Evolutionary conservation across 2,888 invertebrate species (phyloP), one percentile per base, ranked within the genome.

Genomic region (Hybos culiciformis): DNA sequence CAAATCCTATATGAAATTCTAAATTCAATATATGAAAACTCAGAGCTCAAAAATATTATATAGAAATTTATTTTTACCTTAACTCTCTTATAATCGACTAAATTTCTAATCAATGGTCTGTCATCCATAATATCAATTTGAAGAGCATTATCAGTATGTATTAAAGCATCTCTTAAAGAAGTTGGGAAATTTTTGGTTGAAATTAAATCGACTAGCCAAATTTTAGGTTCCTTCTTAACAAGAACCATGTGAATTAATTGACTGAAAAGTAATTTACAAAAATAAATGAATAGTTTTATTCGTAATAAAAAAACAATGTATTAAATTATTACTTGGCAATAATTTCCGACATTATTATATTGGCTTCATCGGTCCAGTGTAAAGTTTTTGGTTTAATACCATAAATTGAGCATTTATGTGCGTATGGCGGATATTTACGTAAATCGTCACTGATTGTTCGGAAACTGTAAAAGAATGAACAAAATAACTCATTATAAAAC

Each of bases 381-480:
- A 46, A 46, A 2, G 59, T 56, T 2, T 57, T 60, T 0, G 80
- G 78, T 37, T 60, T 59, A 46, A 78, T 63, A 47, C 78, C 75
- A 29, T 68, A 62, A 21, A 83, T 57, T 4, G 68, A 62, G 54
- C 83, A 83, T 44, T 71, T 67, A 4, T 74, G 60, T 0, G 77
- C 78, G 38, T 76, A 67, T 2, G 72, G 69, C 4, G 68, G 70
- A 2, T 69, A 63, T 2, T 60, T 56, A 17, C 67, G 59, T 31
- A 71, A 55, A 8, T 59, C 59, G 1, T 67, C 57, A 2, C 70
- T 69, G 21, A 79, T 58, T 21, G 69, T 60, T 26, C 68, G 69
- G 39, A 74, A 62, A 43, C 72, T 77, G 49, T 33, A 63, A 56
- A 41, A 26, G 47, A 50, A 43, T 19, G 44, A 46, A 42, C 37